Base-by-base conservation (phyloP, 2,888 invertebrate genomes). In the Agonopterix arenella region DNA sequence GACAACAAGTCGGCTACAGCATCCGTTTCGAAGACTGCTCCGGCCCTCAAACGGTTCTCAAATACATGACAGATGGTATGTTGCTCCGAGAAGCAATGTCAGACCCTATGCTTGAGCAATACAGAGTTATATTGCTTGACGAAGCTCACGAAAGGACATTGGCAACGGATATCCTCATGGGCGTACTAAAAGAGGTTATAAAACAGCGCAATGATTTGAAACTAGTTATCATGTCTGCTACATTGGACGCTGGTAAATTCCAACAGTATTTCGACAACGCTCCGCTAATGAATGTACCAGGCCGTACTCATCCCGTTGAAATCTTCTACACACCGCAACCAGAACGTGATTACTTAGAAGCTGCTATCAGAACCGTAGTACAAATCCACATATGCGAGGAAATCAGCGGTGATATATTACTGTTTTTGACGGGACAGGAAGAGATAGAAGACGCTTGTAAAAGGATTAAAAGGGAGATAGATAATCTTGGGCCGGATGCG, bases 41-140 rank as follows among this genome's bases (percentile, higher is more conserved):
- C 1, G 97, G 97, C 1, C 92, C 96, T 0, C 96, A 95, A 72
- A 99, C 99, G 0, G 91, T 98, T 36, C 90, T 99, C 1, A 99
- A 99, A 73, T 99, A 99, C 78, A 97, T 99, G 97, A 99, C 99
- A 10, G 99, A 99, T 69, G 99, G 99, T 96, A 99, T 99, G 99
- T 92, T 99, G 79, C 89, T 99, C 37, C 90, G 99, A 55, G 99
- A 99, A 90, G 99, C 98, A 0, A 99, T 99, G 99, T 98, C 98
- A 0, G 98, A 99, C 80, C 99, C 99, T 0, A 96, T 99, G 93
- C 84, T 99, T 7, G 98, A 99, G 63, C 93, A 94, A 9, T 99
- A 99, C 82, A 95, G 98, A 73, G 98, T 98, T 2, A 95, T 98
- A 41, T 85, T 99, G 49, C 93, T 99, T 44, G 99, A 99, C 68